A percentile compares a stretch with the other conserved stretches of the same genome.
phyloP scores from a whole-genome alignment of 2,888 invertebrate species.

The Apomyelois bistriatella region DNA sequence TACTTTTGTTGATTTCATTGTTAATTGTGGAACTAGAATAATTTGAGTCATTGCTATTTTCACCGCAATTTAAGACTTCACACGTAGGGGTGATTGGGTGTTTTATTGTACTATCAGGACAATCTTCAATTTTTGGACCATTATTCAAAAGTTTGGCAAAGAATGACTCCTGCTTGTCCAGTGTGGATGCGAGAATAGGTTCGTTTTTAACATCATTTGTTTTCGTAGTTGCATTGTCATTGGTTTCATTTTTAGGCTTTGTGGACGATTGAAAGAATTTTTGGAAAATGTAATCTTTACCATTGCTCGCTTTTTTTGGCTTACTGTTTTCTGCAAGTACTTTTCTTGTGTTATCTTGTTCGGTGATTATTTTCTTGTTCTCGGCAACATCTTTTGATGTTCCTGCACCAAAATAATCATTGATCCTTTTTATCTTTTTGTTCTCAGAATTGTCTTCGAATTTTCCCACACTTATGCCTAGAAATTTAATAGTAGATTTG shows the following conservation, averaged over 20 bases:
- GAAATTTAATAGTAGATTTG: slow-evolving; percentile 81
- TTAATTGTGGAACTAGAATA: slow-evolving; percentile 70
- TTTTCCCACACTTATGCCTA: slow-evolving; percentile 89
- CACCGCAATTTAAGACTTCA: slow-evolving; percentile 46
- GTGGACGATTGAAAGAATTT: slow-evolving; percentile 43
- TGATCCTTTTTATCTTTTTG: slow-evolving; percentile 78
- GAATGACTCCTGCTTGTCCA: slow-evolving; percentile 69
- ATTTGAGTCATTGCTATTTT: slow-evolving; percentile 61
- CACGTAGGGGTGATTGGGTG: slow-evolving; percentile 45
- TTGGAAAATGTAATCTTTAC: slow-evolving; percentile 51
- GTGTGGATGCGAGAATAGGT: slow-evolving; percentile 37
- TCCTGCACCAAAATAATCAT: slow-evolving; percentile 78
- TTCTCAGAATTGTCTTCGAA: slow-evolving; percentile 81
- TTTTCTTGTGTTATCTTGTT: slow-evolving; percentile 25
- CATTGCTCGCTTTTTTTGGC: slow-evolving; percentile 29
- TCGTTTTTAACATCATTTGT: slow-evolving; percentile 9
- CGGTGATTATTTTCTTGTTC: slow-evolving; percentile 29
- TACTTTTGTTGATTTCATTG: slow-evolving; percentile 70
- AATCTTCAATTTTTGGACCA: background rate
- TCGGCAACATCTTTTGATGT: slow-evolving; percentile 40
- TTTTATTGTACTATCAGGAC: slow-evolving; percentile 15
- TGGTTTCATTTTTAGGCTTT: slow-evolving; percentile 22
- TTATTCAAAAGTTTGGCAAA: slow-evolving; percentile 61
- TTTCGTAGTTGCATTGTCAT: slow-evolving; percentile 3
- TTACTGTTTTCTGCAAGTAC: slow-evolving; percentile 20